Percentiles rank a stretch among this genome's conserved stretches.
Evolutionary conservation across 2,797 vertebrate genomes (phyloP).

Genomic region (Mormyrus hasselquistii): DNA sequence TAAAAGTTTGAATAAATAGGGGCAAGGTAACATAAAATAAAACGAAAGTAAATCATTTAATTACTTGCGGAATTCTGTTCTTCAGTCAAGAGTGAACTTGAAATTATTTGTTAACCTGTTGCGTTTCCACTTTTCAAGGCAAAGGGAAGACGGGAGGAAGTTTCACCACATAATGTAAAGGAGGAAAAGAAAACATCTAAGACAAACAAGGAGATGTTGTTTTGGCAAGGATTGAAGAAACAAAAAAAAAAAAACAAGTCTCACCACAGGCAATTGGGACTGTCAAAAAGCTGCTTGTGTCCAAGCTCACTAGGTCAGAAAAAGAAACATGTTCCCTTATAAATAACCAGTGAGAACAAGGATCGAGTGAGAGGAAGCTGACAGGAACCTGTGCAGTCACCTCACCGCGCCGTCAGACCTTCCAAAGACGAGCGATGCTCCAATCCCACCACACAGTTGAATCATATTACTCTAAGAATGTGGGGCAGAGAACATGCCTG

Average conservation of each 20-base stretch:
- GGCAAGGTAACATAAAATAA: background rate
- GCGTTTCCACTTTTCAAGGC: background rate
- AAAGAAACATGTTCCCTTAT: constrained; percentile 12
- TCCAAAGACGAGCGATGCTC: background rate
- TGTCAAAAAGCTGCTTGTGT: constrained; percentile 9
- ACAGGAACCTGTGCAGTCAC: background rate
- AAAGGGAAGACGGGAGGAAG: background rate
- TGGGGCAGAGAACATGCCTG: background rate
- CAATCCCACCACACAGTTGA: background rate
- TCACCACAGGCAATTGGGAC: constrained; percentile 7
- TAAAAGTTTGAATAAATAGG: background rate
- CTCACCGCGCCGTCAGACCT: constrained; percentile 2
- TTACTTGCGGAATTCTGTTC: background rate
- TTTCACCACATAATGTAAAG: background rate
- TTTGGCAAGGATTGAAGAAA: constrained; percentile 7
- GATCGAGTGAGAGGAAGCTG: constrained; percentile 2
- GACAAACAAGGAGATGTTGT: background rate
- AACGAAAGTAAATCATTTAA: background rate
- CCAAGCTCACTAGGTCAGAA: constrained; percentile 13
- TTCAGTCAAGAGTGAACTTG: background rate
- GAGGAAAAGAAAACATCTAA: background rate
- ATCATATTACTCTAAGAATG: constrained; percentile 9
- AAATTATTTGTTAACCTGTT: constrained; percentile 2
- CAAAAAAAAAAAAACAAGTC: background rate
- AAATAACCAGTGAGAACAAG: constrained; percentile 13